Percentiles rank a stretch among this genome's conserved stretches.
Evolutionary conservation across 2,888 invertebrate species (phyloP).

Genomic region (Physocephala rufipes): DNA sequence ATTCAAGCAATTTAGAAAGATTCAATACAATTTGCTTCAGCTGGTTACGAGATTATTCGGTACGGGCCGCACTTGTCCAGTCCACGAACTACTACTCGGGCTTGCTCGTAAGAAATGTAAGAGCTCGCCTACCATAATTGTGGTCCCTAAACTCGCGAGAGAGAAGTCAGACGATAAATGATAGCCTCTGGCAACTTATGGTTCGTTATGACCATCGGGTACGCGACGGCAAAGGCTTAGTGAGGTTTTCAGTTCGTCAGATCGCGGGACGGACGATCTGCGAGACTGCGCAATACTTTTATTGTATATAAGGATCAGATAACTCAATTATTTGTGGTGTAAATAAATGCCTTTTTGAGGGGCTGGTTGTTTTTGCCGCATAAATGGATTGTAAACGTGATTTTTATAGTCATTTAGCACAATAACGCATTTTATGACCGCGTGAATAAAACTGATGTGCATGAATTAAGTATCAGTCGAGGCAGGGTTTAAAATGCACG

Average conservation of each 20-base stretch:
- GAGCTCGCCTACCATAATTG: background rate
- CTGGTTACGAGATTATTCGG: conserved; percentile 48
- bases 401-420: conserved; percentile 65
- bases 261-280: conserved; percentile 14
- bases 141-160: background rate
- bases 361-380: conserved; percentile 62
- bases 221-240: background rate
- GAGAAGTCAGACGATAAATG: background rate
- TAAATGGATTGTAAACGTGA: conserved; percentile 65
- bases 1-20: conserved; percentile 39
- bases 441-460: conserved; percentile 46
- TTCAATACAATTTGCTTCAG: conserved; percentile 39
- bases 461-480: conserved; percentile 44
- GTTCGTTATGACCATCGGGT: background rate
- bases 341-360: conserved; percentile 59
- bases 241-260: no score
- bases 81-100: no score
- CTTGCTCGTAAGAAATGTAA: background rate
- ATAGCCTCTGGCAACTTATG: background rate
- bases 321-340: conserved; percentile 64
- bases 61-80: background rate
- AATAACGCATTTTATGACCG: conserved; percentile 64
- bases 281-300: conserved; percentile 21
- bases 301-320: conserved; percentile 56
- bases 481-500: conserved; percentile 2